Conservation (phyloP, 2,888 invertebrate species). For the Apotomis capreana region DNA sequence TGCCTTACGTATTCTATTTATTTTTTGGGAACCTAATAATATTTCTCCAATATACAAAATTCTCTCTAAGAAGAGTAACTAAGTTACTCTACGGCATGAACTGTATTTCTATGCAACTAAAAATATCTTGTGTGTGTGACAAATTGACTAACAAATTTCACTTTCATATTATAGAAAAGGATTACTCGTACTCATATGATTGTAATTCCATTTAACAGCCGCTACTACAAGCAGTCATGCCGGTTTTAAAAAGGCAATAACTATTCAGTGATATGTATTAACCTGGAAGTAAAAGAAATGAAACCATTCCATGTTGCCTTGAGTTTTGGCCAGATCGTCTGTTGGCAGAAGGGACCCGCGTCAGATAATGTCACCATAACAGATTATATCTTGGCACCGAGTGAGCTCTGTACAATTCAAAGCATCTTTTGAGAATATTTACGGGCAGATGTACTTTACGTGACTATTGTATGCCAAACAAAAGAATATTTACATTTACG, state of each 20-base stretch:
- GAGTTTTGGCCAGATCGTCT: slow-evolving; percentile 68
- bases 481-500: slow-evolving; percentile 34
- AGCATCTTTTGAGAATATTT: slow-evolving; percentile 59
- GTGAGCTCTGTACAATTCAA: slow-evolving; percentile 61
- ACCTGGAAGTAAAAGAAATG: slow-evolving; percentile 58
- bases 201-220: no score
- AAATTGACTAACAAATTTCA: no score
- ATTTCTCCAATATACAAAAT: no score
- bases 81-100: no score
- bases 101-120: no score
- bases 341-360: slow-evolving; percentile 69
- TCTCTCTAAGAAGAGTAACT: no score
- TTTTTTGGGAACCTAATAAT: no score
- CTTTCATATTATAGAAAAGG: no score
- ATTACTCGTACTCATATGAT: no score
- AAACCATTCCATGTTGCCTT: slow-evolving; percentile 62
- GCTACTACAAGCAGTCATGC: background rate
- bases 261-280: slow-evolving; percentile 42
- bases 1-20: no score
- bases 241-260: background rate
- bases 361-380: slow-evolving; percentile 80
- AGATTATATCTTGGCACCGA: slow-evolving; percentile 81
- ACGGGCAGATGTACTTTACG: slow-evolving; percentile 53
- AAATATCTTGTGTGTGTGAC: no score
- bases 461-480: slow-evolving; percentile 53